Evolutionary conservation across 2,888 invertebrate species (phyloP).

Genomic region (Limnephilus auricula): DNA sequence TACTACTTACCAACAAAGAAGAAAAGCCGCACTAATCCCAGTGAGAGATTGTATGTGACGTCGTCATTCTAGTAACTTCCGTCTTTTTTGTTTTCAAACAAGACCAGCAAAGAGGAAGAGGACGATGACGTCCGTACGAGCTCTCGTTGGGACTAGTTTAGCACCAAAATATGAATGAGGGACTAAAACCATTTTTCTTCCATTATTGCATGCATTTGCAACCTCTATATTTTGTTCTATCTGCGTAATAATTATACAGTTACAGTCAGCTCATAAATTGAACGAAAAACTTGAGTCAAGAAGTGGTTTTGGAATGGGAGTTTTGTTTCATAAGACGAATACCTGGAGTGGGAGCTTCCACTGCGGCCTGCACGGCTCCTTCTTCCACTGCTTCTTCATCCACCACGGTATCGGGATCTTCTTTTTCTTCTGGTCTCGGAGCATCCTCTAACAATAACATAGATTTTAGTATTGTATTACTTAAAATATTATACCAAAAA

Average conservation of each 20-base stretch:
- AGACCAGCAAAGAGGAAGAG: too few relatives aligned
- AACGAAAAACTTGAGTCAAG: neutral
- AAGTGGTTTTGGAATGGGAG: neutral
- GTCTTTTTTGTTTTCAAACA: too few relatives aligned
- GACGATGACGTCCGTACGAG: too few relatives aligned
- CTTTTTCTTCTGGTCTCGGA: neutral
- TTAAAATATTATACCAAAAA: too few relatives aligned
- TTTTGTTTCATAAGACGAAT: neutral
- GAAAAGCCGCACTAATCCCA: too few relatives aligned
- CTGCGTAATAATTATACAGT: neutral
- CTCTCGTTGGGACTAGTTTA: too few relatives aligned
- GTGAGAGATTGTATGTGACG: too few relatives aligned
- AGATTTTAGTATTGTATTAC: too few relatives aligned
- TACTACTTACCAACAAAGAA: neutral
- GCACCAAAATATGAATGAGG: too few relatives aligned
- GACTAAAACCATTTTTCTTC: neutral
- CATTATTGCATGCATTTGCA: neutral
- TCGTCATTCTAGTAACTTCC: too few relatives aligned
- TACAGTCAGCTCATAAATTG: neutral
- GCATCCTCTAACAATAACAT: neutral
- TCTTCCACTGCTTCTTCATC: slow-evolving; percentile 63
- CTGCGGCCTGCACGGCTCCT: slow-evolving; percentile 65
- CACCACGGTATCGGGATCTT: slow-evolving; percentile 64
- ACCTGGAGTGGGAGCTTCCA: slow-evolving; percentile 62
- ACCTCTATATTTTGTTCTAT: neutral